These are phyloP conservation scores for Enteromius anoplus DNA, from an alignment of 2,797 vertebrate species.

Conservation along the genomic window DNA sequence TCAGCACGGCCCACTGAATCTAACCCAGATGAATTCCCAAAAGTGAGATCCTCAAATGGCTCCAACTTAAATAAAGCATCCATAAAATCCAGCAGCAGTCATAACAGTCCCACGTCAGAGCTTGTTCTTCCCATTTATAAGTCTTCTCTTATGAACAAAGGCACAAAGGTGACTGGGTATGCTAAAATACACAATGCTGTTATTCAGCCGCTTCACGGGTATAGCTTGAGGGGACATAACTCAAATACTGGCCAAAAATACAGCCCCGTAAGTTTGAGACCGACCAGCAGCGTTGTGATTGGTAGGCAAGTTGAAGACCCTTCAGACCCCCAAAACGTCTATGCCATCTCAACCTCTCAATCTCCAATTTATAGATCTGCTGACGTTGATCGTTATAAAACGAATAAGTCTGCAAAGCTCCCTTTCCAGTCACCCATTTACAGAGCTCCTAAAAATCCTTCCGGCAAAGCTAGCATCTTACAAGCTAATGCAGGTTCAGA, in stretches of 20 bases:
- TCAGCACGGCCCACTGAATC: slow-evolving; percentile 10
- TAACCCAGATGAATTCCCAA: background rate
- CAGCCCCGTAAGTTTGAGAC: background rate
- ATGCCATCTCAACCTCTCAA: slow-evolving; percentile 23
- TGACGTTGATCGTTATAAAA: background rate
- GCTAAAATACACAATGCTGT: background rate
- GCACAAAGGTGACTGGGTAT: background rate
- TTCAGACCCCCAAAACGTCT: background rate
- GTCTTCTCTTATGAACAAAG: background rate
- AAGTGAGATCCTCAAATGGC: background rate
- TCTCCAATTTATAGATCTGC: background rate
- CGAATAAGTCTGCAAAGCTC: background rate
- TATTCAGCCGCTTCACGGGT: background rate
- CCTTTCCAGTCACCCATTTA: background rate
- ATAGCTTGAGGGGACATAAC: background rate
- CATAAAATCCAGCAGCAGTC: background rate
- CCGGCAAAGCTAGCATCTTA: slow-evolving; percentile 2
- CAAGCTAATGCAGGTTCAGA: background rate
- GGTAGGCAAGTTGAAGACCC: slow-evolving; percentile 11
- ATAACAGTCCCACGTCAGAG: background rate
- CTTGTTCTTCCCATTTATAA: background rate
- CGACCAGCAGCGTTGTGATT: slow-evolving; percentile 22
- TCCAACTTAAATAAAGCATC: background rate
- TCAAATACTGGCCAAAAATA: background rate
- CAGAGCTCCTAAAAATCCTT: slow-evolving; percentile 14